These are phyloP conservation scores for Alitta virens DNA, from an alignment of 2,888 invertebrate genomes.

Conservation along the genomic window DNA sequence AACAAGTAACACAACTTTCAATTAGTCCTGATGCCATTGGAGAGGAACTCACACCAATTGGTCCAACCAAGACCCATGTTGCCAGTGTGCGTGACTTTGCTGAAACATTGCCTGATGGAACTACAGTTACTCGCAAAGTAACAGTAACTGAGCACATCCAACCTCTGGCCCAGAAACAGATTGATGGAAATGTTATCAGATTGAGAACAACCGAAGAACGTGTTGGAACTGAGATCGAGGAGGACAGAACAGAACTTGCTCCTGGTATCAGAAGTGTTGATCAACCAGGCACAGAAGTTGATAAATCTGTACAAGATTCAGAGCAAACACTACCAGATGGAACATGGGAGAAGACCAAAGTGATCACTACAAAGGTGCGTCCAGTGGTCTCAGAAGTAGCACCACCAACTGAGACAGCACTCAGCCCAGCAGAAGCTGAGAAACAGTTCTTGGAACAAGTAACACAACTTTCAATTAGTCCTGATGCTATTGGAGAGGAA, in stretches of 20 bases:
- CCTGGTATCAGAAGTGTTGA: constrained; percentile 13
- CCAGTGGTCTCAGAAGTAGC: too few species aligned
- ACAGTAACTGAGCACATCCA: constrained; percentile 38
- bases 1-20: too few species aligned
- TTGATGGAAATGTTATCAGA: constrained; percentile 4
- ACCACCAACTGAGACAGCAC: too few species aligned
- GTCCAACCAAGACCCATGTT: background rate
- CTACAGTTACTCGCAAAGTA: constrained; percentile 33
- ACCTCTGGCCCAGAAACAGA: constrained; percentile 28
- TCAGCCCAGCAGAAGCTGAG: too few species aligned
- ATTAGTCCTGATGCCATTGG: constrained; percentile 22
- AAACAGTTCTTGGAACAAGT: too few species aligned
- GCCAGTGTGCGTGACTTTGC: constrained; percentile 30
- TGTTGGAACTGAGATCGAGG: constrained; percentile 17
- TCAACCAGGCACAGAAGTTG: background rate
- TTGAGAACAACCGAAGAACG: background rate
- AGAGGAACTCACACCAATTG: too few species aligned
- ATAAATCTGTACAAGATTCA: constrained; percentile 1
- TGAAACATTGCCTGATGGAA: constrained; percentile 41
- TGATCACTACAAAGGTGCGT: constrained; percentile 6
- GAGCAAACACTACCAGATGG: constrained; percentile 14
- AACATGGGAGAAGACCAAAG: constrained; percentile 9
- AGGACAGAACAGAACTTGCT: constrained; percentile 14
- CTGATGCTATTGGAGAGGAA: background rate
- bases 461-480: too few species aligned